phyloP scores from a whole-genome alignment of 2,888 invertebrate genomes.

The Tethea ocularis region DNA sequence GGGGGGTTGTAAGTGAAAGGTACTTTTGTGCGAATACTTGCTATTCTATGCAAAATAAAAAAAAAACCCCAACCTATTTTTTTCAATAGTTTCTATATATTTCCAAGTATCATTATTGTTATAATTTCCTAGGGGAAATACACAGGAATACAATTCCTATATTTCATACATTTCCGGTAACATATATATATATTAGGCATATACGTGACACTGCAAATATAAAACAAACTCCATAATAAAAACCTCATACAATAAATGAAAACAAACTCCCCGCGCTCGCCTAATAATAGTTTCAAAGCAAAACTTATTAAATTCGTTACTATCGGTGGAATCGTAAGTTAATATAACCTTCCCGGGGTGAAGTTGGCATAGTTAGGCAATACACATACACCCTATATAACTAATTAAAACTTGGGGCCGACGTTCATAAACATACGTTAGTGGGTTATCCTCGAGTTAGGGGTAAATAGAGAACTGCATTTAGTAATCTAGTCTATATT shows the following conservation, averaged over 20 bases:
- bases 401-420: slow-evolving; percentile 39
- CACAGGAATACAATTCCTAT: too few relatives aligned
- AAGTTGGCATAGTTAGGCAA: slow-evolving; percentile 15
- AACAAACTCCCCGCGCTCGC: background rate
- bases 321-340: slow-evolving; percentile 15
- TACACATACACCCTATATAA: slow-evolving; percentile 27
- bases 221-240: background rate
- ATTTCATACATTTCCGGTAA: too few relatives aligned
- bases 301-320: slow-evolving; percentile 2
- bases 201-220: background rate
- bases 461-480: background rate
- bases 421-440: slow-evolving; percentile 27
- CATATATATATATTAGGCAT: too few relatives aligned
- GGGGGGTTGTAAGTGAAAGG: too few relatives aligned
- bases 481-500: background rate
- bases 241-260: slow-evolving; percentile 4
- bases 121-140: too few relatives aligned
- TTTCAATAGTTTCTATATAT: too few relatives aligned
- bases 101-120: too few relatives aligned
- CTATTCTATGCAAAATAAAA: too few relatives aligned
- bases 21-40: too few relatives aligned
- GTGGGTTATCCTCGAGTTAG: slow-evolving; percentile 6
- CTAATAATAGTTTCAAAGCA: slow-evolving; percentile 7
- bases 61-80: too few relatives aligned
- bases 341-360: slow-evolving; percentile 14